These are phyloP conservation scores for Rhynchophorus ferrugineus DNA, from an alignment of 1,140 invertebrate species.

Conservation along the genomic window DNA sequence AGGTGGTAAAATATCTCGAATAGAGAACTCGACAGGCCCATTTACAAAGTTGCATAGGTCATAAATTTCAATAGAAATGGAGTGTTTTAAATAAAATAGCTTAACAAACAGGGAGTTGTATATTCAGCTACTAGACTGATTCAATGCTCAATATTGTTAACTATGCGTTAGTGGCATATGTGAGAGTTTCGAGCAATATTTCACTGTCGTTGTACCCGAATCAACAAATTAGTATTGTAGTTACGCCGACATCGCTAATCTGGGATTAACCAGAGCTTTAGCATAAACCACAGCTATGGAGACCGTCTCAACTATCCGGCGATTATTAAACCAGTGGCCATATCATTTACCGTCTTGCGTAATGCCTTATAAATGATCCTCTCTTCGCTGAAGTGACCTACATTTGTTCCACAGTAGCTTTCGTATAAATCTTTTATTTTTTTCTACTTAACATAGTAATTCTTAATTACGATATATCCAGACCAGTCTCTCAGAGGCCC, in stretches of 20 bases:
- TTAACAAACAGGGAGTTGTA: slow-evolving; percentile 20
- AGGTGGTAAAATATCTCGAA: background rate
- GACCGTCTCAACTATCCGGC: slow-evolving; percentile 27
- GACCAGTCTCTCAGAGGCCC: too few species aligned
- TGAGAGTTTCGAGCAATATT: slow-evolving; percentile 38
- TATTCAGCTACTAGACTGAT: slow-evolving; percentile 20
- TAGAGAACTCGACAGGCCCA: slow-evolving; percentile 1
- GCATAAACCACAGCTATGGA: slow-evolving; percentile 35
- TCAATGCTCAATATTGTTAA: slow-evolving; percentile 30
- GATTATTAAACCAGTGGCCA: slow-evolving; percentile 23
- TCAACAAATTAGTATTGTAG: slow-evolving; percentile 43
- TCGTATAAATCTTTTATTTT: background rate
- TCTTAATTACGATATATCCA: too few species aligned
- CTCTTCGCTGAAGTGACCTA: slow-evolving; percentile 9
- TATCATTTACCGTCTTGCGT: slow-evolving; percentile 22
- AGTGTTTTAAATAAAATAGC: slow-evolving; percentile 17
- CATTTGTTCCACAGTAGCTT: background rate
- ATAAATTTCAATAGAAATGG: slow-evolving; percentile 10
- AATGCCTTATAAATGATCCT: slow-evolving; percentile 24
- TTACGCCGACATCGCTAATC: slow-evolving; percentile 41
- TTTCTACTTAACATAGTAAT: too few species aligned
- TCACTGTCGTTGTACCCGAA: slow-evolving; percentile 40
- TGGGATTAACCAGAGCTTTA: slow-evolving; percentile 38
- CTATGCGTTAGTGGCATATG: slow-evolving; percentile 31
- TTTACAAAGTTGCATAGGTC: slow-evolving; percentile 7